Base-by-base conservation (phyloP, 2,113 vertebrate species). In the Calyptommatus sinebrachiatus region DNA sequence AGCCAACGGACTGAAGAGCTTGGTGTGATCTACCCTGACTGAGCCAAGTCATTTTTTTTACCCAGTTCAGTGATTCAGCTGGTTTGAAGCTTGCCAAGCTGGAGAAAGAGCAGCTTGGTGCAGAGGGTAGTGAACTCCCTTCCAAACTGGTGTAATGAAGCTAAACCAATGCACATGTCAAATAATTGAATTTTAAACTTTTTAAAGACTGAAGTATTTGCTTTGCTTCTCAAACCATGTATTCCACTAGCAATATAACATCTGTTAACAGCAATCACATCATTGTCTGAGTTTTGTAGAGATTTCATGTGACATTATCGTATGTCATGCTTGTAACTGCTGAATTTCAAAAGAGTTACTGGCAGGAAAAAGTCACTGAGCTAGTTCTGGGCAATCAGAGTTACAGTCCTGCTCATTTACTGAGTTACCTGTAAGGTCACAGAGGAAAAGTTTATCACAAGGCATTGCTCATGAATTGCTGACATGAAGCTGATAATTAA, bases 171-270 rank as follows among this genome's bases (percentile, higher is more conserved):
- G 14, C 53, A 57, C 53, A 57, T 16, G 53, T 18, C 53, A 57
- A 57, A 18, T 57, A 57, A 72, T 73, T 78, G 65, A 35, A 31
- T 80, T 20, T 69, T 87, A 73, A 67, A 78, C 75, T 18, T 60
- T 68, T 53, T 63, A 78, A 87, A 66, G 68, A 76, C 88, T 46
- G 77, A 57, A 83, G 84, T 57, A 18, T 57, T 57, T 57, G 53
- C 77, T 79, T 7, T 6, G 12, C 78, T 0, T 0, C 21, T n/a
- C 9, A 82, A 8, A 41, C 35, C 31, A 60, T 69, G 71, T 50
- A 14, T 5, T 9, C 63, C 86, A 76, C 53, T 11, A 50, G 80
- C 46, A 46, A 35, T 21, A 41, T 57, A 18, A 16, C 18, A 57
- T 57, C 53, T 57, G 53, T 57, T 57, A 57, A 41, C 16, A 18